These are phyloP conservation scores for Falco concolor DNA, from an alignment of 2,797 vertebrate species.

Conservation along the genomic window DNA sequence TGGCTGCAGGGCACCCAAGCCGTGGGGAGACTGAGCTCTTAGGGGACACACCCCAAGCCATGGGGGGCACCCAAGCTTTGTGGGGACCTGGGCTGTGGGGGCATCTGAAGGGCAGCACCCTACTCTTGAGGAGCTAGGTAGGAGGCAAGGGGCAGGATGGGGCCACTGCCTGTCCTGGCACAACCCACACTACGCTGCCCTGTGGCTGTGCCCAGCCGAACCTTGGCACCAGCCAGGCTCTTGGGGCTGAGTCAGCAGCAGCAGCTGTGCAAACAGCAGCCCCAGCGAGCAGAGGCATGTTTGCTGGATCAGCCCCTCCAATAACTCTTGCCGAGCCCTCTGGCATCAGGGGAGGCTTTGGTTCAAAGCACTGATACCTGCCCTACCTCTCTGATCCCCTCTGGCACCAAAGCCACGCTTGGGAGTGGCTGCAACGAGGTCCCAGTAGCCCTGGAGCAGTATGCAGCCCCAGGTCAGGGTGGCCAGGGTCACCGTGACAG, in stretches of 20 bases:
- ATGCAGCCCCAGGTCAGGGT: background rate
- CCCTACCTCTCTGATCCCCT: background rate
- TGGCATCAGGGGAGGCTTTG: background rate
- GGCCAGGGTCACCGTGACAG: background rate
- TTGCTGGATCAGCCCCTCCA: background rate
- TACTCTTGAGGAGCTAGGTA: background rate
- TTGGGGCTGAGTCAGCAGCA: background rate
- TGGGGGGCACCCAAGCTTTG: background rate
- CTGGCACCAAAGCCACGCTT: fast-evolving
- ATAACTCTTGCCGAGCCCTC: background rate
- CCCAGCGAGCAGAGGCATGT: background rate
- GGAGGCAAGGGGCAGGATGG: background rate
- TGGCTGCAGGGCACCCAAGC: background rate
- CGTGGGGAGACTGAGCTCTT: background rate
- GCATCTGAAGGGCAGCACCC: background rate
- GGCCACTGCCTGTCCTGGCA: background rate
- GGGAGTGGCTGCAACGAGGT: background rate
- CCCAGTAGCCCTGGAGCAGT: background rate
- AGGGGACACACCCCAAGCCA: background rate
- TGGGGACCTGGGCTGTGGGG: background rate
- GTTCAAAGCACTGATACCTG: background rate
- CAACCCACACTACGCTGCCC: background rate
- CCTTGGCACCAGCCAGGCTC: background rate
- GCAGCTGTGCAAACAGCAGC: background rate
- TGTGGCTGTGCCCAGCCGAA: background rate